Percentiles rank a stretch among this genome's conserved stretches.
phyloP scores from a whole-genome alignment of 2,797 vertebrate species.

The Kryptopterus vitreolus region DNA sequence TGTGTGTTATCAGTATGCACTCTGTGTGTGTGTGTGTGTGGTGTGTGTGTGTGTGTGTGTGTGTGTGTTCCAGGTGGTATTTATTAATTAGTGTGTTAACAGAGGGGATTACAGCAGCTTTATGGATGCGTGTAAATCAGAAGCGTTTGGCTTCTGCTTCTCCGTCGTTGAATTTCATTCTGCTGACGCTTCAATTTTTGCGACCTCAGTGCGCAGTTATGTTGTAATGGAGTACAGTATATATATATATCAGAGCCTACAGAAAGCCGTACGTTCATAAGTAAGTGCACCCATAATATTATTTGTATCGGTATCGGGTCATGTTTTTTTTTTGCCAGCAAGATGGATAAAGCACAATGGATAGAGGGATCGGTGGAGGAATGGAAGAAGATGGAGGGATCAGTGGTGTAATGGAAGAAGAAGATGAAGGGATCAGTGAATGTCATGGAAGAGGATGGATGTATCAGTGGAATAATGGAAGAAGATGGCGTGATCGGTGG shows the following conservation, averaged over 20 bases:
- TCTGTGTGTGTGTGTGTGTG: background rate
- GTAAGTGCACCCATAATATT: background rate
- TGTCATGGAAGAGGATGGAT: too few relatives aligned
- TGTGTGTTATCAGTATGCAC: too few relatives aligned
- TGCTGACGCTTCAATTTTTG: background rate
- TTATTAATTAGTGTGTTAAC: constrained; percentile 1
- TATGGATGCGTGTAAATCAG: constrained; percentile 18
- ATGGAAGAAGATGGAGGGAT: too few relatives aligned
- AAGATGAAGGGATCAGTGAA: too few relatives aligned
- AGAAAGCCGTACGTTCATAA: background rate
- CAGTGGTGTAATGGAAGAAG: too few relatives aligned
- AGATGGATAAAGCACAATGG: too few relatives aligned
- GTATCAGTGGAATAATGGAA: too few relatives aligned
- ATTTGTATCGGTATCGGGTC: background rate
- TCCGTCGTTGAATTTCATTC: constrained; percentile 17
- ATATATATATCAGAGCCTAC: background rate
- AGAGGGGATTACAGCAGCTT: background rate
- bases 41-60: background rate
- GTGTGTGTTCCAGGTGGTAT: constrained; percentile 2
- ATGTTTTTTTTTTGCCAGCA: too few relatives aligned
- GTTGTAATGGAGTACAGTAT: background rate
- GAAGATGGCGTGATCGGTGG: too few relatives aligned
- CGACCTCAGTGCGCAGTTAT: background rate
- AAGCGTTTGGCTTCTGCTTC: constrained; percentile 14
- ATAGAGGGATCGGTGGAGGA: too few relatives aligned